Evolutionary conservation across 1,140 invertebrate genomes (phyloP).

Genomic region (Catajapyx aquilonaris): DNA sequence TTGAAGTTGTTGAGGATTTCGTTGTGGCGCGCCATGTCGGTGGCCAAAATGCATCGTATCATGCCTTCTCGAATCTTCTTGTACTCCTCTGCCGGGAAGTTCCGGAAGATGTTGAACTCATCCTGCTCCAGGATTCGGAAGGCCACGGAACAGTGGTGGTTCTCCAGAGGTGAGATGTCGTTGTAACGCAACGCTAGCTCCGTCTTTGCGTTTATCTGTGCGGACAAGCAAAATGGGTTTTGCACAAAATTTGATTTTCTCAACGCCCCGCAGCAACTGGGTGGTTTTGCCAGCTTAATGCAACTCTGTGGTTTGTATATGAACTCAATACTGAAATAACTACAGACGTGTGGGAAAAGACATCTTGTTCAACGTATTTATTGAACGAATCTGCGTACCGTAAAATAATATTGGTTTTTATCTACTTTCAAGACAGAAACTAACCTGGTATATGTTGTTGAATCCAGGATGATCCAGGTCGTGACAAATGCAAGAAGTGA

Average conservation of each 20-base stretch:
- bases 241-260: too few relatives aligned
- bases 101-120: slow-evolving; percentile 55
- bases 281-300: too few relatives aligned
- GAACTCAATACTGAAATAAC: too few relatives aligned
- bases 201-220: slow-evolving; percentile 57
- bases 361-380: background rate
- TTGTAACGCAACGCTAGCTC: slow-evolving; percentile 69
- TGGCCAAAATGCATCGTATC: slow-evolving; percentile 63
- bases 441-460: slow-evolving; percentile 65
- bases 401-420: slow-evolving; percentile 1
- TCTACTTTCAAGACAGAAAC: slow-evolving; percentile 5
- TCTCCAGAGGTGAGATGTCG: slow-evolving; percentile 72
- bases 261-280: too few relatives aligned
- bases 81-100: slow-evolving; percentile 37
- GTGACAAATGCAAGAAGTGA: slow-evolving; percentile 71
- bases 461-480: slow-evolving; percentile 83
- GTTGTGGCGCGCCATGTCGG: slow-evolving; percentile 73
- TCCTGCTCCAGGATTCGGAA: slow-evolving; percentile 53
- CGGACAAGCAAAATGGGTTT: background rate
- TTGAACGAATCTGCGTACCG: background rate
- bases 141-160: slow-evolving; percentile 72
- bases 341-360: background rate
- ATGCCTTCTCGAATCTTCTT: slow-evolving; percentile 49
- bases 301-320: too few relatives aligned
- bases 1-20: slow-evolving; percentile 61